phyloP scores from a whole-genome alignment of 2,797 vertebrate species.

The Menidia menidia region DNA sequence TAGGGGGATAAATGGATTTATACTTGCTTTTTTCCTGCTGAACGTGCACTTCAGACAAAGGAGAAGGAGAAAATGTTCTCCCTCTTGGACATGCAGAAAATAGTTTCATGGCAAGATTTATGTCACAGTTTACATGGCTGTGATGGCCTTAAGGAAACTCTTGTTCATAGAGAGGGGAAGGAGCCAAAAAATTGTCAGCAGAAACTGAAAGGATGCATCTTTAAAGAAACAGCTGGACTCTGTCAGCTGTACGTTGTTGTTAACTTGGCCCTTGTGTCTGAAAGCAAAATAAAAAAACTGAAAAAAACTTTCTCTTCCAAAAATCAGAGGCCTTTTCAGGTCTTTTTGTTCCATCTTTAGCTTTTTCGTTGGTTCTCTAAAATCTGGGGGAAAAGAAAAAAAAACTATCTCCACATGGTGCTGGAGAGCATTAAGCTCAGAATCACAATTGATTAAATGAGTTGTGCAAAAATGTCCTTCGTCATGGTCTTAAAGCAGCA shows the following conservation, averaged over 20 bases:
- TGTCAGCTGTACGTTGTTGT: slow-evolving; percentile 51
- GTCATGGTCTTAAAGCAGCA: slow-evolving; percentile 20
- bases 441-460: slow-evolving; percentile 38
- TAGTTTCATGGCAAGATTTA: slow-evolving; percentile 36
- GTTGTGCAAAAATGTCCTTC: slow-evolving; percentile 24
- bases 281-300: slow-evolving; percentile 55
- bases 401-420: slow-evolving; percentile 38
- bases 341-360: slow-evolving; percentile 43
- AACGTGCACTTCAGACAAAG: slow-evolving; percentile 12
- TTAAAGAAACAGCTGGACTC: slow-evolving; percentile 55
- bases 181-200: slow-evolving; percentile 12
- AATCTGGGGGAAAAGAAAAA: slow-evolving; percentile 24
- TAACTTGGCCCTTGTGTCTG: slow-evolving; percentile 41
- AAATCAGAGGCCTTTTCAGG: slow-evolving; percentile 42
- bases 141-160: slow-evolving; percentile 16
- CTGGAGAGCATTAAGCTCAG: slow-evolving; percentile 6
- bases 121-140: slow-evolving; percentile 44
- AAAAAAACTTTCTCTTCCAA: slow-evolving; percentile 13
- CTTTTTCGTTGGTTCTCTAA: slow-evolving; percentile 33
- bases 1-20: too few species aligned
- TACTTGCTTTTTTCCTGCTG: not conserved
- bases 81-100: slow-evolving; percentile 25
- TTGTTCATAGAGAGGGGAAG: slow-evolving; percentile 41
- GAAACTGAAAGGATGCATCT: slow-evolving; percentile 39
- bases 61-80: slow-evolving; percentile 4